Conservation (phyloP, 2,888 invertebrate species). For the Steinernema carpocapsae region DNA sequence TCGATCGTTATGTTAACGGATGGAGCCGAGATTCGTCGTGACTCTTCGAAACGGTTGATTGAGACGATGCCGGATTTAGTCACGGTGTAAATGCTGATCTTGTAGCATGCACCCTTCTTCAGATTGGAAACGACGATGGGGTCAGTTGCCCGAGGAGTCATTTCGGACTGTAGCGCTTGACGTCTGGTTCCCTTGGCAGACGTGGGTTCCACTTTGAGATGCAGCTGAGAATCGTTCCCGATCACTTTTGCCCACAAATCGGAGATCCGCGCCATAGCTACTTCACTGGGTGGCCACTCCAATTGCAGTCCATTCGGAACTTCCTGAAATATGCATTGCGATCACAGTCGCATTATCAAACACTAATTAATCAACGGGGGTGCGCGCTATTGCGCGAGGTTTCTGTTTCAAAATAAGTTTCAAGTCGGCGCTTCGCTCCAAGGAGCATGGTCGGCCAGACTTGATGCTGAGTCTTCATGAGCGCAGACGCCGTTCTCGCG, state of each 20-base stretch:
- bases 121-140: constrained; percentile 46
- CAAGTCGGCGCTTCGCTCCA: too few relatives aligned
- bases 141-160: constrained; percentile 45
- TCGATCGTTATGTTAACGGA: constrained; percentile 56
- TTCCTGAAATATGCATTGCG: too few relatives aligned
- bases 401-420: too few relatives aligned
- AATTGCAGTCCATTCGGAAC: constrained; percentile 56
- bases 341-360: too few relatives aligned
- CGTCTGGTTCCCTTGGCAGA: constrained; percentile 40
- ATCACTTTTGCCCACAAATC: constrained; percentile 66
- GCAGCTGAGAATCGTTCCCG: constrained; percentile 59
- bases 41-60: constrained; percentile 57
- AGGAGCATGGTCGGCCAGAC: too few relatives aligned
- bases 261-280: constrained; percentile 50
- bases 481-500: too few relatives aligned
- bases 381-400: too few relatives aligned
- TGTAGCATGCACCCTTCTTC: constrained; percentile 63
- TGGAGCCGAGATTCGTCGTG: constrained; percentile 58
- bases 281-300: constrained; percentile 64
- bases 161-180: constrained; percentile 48
- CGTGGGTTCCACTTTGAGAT: constrained; percentile 55
- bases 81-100: constrained; percentile 66
- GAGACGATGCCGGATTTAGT: constrained; percentile 67
- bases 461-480: too few relatives aligned
- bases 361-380: too few relatives aligned